Conservation (phyloP, 2,888 invertebrate species). For the Lepetodrilus schrolli region DNA sequence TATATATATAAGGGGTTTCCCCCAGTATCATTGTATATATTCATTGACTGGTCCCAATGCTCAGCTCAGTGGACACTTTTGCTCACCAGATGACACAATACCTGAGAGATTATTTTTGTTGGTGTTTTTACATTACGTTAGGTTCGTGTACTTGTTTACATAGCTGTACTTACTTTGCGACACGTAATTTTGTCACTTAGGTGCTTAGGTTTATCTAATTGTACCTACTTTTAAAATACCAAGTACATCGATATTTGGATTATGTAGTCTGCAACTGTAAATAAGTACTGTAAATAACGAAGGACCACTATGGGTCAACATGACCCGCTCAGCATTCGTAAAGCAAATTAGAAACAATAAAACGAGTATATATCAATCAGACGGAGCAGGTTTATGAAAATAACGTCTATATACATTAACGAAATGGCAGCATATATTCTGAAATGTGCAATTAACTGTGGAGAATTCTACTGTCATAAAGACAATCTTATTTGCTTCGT, state of each 20-base stretch:
- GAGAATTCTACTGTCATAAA: too few relatives aligned
- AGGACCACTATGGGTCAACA: neutral
- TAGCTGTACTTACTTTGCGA: slow-evolving; percentile 6
- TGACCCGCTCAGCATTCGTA: neutral
- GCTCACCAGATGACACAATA: slow-evolving; percentile 19
- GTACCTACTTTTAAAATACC: neutral
- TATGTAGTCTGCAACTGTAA: neutral
- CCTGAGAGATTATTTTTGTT: slow-evolving; percentile 25
- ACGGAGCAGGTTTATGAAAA: too few relatives aligned
- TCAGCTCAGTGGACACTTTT: slow-evolving; percentile 22
- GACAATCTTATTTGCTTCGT: too few relatives aligned
- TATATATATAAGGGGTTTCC: neutral
- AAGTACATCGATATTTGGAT: neutral
- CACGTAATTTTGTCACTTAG: neutral
- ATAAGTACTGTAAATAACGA: neutral
- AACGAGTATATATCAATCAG: too few relatives aligned
- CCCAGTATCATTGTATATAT: slow-evolving; percentile 15
- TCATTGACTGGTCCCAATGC: slow-evolving; percentile 18
- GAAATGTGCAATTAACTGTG: too few relatives aligned
- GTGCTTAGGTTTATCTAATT: slow-evolving; percentile 8
- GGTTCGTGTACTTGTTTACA: slow-evolving; percentile 9
- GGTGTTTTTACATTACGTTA: neutral
- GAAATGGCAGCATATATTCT: too few relatives aligned
- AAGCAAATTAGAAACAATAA: too few relatives aligned
- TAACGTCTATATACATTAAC: too few relatives aligned